Percentiles rank a stretch among this genome's conserved stretches.
These are phyloP conservation scores for Blastomussa wellsi DNA, from an alignment of 92 coral and sea anemone species.

Conservation along the genomic window DNA sequence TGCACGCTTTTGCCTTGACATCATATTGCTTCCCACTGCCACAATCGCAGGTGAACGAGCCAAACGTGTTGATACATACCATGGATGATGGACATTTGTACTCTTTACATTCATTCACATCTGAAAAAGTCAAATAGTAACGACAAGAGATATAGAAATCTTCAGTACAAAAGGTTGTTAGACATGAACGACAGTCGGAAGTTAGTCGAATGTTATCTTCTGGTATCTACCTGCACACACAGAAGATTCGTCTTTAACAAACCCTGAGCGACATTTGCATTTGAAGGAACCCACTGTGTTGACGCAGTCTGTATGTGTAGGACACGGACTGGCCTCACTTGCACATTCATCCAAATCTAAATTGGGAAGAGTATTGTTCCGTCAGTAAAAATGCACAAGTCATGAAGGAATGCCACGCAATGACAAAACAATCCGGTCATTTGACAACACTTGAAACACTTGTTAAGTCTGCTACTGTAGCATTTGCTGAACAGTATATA, in stretches of 20 bases:
- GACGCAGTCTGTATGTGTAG: neutral
- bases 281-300: constrained; percentile 18
- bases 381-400: no score
- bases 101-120: constrained; percentile 11
- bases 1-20: neutral
- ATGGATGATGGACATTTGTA: neutral
- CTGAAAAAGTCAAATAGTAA: neutral
- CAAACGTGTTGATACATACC: constrained; percentile 6
- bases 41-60: constrained; percentile 25
- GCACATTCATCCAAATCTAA: constrained; percentile 29
- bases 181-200: neutral
- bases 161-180: neutral
- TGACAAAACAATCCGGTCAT: neutral
- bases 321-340: neutral
- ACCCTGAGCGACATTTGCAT: constrained; percentile 16
- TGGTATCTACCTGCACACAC: constrained; percentile 2
- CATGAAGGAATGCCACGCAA: neutral
- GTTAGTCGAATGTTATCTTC: neutral
- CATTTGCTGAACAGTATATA: no score
- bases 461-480: no score
- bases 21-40: neutral
- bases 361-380: neutral
- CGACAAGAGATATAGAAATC: no score
- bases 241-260: neutral
- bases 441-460: neutral